Base-by-base conservation (phyloP, 2,888 invertebrate genomes). In the Aplocera efformata region DNA sequence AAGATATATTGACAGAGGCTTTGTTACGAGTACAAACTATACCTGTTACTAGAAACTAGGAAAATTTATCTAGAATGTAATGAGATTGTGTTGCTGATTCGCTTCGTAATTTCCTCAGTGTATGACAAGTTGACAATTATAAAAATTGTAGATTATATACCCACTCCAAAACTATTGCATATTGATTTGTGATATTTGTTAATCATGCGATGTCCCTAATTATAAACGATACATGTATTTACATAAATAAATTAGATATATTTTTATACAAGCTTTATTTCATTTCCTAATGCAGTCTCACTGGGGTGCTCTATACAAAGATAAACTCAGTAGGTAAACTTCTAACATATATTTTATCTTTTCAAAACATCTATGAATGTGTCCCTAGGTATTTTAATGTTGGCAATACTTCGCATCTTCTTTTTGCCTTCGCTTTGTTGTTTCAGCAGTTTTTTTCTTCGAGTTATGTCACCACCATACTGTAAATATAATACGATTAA, bases 361-460 rank as follows among this genome's bases (percentile, higher is more conserved):
- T 96, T 97, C 23, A 98, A 84, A 37, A 98, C 93, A 79, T 96
- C 93, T 56, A 98, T 95, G 75, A 99, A 99, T 1, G 97, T 97
- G 72, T 98, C 94, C 72, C 96, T 92, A 1, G 98, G 98, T 56
- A 99, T 89, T 62, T 94, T 92, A 53, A 99, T 94, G 70, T 96
- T 97, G 31, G 97, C 98, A 44, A 98, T 90, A 90, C 93, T 92
- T 64, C 95, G 91, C 96, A 99, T 94, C 76, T 93, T 93, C 78
- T 96, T 96, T 77, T 99, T 99, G 5, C 98, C 98, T 62, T 97
- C 97, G 0, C 95, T 91, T 88, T 99, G 99, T 65, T 94, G 92
- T 48, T 93, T 93, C 10, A 99, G 77, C 21, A 99, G 86, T 74
- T 99, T 99, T 90, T 93, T 96, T 70, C 93, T 92, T 59, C 99